Evolutionary conservation across 2,797 vertebrate species (phyloP).

Genomic region (Melanogrammus aeglefinus): DNA sequence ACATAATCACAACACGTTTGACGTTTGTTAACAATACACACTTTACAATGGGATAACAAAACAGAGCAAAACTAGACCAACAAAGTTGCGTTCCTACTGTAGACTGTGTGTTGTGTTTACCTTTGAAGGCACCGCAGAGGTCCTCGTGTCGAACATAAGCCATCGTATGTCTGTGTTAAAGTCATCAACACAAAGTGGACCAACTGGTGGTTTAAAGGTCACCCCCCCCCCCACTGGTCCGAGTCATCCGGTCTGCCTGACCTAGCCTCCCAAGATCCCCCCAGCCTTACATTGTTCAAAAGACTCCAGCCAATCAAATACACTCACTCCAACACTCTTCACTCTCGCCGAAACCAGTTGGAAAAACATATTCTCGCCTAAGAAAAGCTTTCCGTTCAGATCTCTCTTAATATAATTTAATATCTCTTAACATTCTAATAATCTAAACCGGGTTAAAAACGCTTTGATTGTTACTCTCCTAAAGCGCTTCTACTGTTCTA

Average conservation of each 20-base stretch:
- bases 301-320: too few species aligned
- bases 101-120: conserved; percentile 59
- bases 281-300: too few species aligned
- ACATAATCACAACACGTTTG: background rate
- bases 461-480: background rate
- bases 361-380: too few species aligned
- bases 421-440: too few species aligned
- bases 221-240: background rate
- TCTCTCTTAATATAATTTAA: too few species aligned
- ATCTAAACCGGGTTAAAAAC: too few species aligned
- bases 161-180: conserved; percentile 80
- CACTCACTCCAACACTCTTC: too few species aligned
- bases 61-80: background rate
- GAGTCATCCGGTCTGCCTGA: too few species aligned
- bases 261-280: background rate
- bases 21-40: too few species aligned
- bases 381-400: too few species aligned
- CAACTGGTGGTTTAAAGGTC: background rate
- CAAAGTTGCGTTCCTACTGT: background rate
- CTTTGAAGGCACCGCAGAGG: conserved; percentile 96
- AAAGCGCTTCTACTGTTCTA: background rate
- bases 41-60: too few species aligned
- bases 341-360: too few species aligned
- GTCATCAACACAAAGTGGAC: background rate
- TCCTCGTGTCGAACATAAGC: conserved; percentile 95